Evolutionary conservation across 2,797 vertebrate species (phyloP), one percentile per base, ranked within the genome.

Genomic region (Characodon lateralis): DNA sequence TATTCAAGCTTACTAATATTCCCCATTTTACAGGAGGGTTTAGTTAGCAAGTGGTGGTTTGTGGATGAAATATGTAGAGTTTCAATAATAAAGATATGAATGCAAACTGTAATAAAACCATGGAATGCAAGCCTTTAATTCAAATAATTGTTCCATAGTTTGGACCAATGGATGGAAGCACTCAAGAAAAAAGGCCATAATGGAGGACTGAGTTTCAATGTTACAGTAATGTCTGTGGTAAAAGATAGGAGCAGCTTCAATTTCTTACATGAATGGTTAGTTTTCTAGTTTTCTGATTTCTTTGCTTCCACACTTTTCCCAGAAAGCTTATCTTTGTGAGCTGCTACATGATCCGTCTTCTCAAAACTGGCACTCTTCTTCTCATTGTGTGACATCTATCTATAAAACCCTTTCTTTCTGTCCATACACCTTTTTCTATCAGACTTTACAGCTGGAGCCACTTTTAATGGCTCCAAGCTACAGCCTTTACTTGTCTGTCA

Each of bases 401-500:
- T 53, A 41, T 41, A 48, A 39, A 70, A 78, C 50, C 73, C 50
- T 74, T 18, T 58, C 26, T 73, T 78, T 78, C 46, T 68, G 5
- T 76, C 80, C 5, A 24, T 22, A 26, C 70, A 55, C 48, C 3
- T 76, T 48, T 50, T 35, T 77, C 78, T 69, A 63, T 75, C 85
- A 71, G 59, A 82, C 78, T 74, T 73, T 78, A 75, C 74, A 74
- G 69, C 81, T 79, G 83, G 82, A 80, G 87, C 76, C 71, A 74
- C 79, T 82, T 90, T 85, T 89, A 89, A 88, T 91, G 90, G 88
- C 86, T 88, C 35, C 1, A 78, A 86, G 89, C 83, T 86, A 74
- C 76, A 89, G 87, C 88, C 88, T 83, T 85, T 85, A 81, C 78
- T 83, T 72, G 73, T 77, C 89, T 89, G 90, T 92, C 92, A 89